phyloP scores from a whole-genome alignment of 2,797 vertebrate species.

The Mus spretus region DNA sequence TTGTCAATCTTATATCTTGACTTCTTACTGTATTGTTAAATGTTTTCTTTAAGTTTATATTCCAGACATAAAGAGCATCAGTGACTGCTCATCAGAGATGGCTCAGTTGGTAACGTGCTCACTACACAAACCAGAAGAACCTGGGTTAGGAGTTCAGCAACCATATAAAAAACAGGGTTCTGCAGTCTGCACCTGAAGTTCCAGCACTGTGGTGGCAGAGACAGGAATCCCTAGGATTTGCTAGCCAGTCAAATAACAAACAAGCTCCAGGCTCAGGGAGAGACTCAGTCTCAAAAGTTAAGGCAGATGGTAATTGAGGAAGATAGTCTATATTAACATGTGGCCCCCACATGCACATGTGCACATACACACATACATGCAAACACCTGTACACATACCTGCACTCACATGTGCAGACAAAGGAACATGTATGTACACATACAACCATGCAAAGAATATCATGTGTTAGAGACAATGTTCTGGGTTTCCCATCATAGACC shows the following conservation, averaged over 20 bases:
- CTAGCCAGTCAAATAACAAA: neutral
- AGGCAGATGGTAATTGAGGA: neutral
- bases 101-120: neutral
- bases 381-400: neutral
- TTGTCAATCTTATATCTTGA: neutral
- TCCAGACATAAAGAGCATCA: neutral
- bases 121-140: neutral
- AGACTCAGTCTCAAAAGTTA: neutral
- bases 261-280: neutral
- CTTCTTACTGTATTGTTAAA: neutral
- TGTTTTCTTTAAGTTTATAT: constrained; percentile 10
- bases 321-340: neutral
- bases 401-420: neutral
- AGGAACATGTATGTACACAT: neutral
- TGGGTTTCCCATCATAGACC: neutral
- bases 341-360: neutral
- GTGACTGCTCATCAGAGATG: neutral
- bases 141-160: neutral
- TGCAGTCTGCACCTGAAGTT: neutral
- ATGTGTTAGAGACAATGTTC: neutral
- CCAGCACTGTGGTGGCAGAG: neutral
- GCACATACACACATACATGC: neutral
- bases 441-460: neutral
- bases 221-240: neutral
- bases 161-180: neutral